phyloP scores from a whole-genome alignment of 2,113 vertebrate species.

The Fregata magnificens region DNA sequence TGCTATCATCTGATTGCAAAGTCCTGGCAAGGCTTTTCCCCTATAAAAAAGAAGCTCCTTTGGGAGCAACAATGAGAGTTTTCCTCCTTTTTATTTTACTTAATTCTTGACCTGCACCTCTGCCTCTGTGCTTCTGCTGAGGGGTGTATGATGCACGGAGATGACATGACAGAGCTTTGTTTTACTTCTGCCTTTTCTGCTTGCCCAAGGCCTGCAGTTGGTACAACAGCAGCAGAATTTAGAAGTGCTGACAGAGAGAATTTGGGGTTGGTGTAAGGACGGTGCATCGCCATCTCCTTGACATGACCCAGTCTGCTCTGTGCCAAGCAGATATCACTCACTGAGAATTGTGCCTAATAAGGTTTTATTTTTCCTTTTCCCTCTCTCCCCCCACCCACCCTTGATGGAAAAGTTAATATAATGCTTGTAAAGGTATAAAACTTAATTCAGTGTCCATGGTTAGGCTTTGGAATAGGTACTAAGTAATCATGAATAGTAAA shows the following conservation, averaged over 20 bases:
- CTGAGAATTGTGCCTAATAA: background rate
- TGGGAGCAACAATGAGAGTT: background rate
- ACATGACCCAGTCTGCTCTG: background rate
- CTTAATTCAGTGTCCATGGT: background rate
- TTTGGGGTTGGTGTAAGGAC: background rate
- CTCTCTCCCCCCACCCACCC: background rate
- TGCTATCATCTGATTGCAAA: slow-evolving; percentile 44
- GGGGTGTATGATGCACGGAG: background rate
- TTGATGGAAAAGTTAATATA: background rate
- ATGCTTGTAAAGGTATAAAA: background rate
- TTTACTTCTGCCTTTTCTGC: slow-evolving; percentile 8
- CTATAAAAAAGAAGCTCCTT: background rate
- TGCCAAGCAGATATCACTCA: background rate
- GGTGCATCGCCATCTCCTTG: slow-evolving; percentile 26
- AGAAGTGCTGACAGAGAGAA: slow-evolving; percentile 32
- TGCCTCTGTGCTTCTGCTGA: background rate
- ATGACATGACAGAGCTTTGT: background rate
- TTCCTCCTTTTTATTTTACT: background rate
- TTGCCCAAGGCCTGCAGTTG: slow-evolving; percentile 2
- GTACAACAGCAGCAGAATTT: slow-evolving; percentile 35
- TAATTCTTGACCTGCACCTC: background rate
- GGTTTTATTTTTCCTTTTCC: background rate
- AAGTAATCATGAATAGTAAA: background rate
- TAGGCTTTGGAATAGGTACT: background rate
- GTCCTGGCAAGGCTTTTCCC: background rate